Conservation (phyloP, 2,888 invertebrate species). For the Xanthorhoe spadicearia region DNA sequence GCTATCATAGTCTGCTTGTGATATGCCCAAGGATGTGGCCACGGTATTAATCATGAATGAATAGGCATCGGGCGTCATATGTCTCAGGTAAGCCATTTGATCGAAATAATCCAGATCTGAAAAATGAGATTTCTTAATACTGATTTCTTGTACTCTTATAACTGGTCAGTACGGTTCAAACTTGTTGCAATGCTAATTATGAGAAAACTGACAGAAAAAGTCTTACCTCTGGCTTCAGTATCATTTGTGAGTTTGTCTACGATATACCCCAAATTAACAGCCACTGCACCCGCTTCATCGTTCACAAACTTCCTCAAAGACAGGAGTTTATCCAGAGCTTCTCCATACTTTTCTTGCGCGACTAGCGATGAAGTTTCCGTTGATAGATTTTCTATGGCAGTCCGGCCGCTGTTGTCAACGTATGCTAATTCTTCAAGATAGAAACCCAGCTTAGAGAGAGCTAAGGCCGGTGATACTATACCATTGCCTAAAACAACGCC, state of each 20-base stretch:
- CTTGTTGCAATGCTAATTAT: too few species aligned
- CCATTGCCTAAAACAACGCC: constrained; percentile 93
- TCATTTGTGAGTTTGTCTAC: constrained; percentile 64
- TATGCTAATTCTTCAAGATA: constrained; percentile 84
- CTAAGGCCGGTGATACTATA: constrained; percentile 89
- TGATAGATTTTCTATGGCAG: constrained; percentile 83
- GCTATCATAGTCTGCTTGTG: constrained; percentile 85
- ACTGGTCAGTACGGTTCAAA: too few species aligned
- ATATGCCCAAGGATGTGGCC: constrained; percentile 86
- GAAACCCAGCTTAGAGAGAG: constrained; percentile 69
- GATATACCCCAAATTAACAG: constrained; percentile 87
- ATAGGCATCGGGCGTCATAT: constrained; percentile 53
- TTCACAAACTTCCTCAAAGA: constrained; percentile 85
- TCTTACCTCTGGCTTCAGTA: not conserved
- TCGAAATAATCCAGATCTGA: constrained; percentile 62
- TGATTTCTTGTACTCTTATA: not conserved
- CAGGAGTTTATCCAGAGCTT: constrained; percentile 87
- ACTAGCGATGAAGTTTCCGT: constrained; percentile 77
- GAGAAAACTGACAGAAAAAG: too few species aligned
- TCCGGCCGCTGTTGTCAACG: constrained; percentile 87
- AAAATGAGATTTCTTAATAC: not conserved
- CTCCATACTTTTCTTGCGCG: constrained; percentile 75
- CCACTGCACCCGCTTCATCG: constrained; percentile 85
- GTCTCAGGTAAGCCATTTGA: constrained; percentile 54
- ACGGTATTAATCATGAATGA: constrained; percentile 91